phyloP scores from a whole-genome alignment of 2,113 vertebrate species.

The Notarius quadriscutis region DNA sequence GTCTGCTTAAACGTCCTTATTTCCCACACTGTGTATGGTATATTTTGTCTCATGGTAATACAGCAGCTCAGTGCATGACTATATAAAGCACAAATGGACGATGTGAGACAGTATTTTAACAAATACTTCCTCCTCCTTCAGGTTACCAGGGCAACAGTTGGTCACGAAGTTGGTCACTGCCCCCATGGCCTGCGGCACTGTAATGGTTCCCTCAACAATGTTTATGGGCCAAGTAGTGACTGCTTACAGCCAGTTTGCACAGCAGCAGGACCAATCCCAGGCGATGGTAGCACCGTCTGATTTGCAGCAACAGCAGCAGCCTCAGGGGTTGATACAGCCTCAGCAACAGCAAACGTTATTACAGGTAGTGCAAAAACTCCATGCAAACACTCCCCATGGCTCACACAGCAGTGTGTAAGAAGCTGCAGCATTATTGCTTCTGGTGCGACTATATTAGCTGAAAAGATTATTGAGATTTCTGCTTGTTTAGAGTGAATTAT shows the following conservation, averaged over 20 bases:
- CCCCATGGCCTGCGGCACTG: conserved; percentile 88
- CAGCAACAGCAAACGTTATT: conserved; percentile 77
- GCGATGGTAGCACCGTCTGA: conserved; percentile 70
- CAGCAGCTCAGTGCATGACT: neutral
- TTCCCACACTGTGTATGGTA: too few relatives aligned
- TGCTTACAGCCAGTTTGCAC: conserved; percentile 78
- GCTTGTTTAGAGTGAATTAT: neutral
- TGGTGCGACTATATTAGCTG: neutral
- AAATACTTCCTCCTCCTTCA: conserved; percentile 57
- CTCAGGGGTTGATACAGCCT: conserved; percentile 74
- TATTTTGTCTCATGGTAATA: neutral
- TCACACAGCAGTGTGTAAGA: neutral
- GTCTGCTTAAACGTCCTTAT: too few relatives aligned
- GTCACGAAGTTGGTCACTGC: conserved; percentile 94
- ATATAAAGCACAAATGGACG: neutral
- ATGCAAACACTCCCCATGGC: neutral
- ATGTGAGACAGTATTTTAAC: neutral
- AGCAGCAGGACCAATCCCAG: conserved; percentile 85
- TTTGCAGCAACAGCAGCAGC: conserved; percentile 64
- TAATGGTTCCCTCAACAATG: conserved; percentile 98
- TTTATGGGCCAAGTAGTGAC: conserved; percentile 98
- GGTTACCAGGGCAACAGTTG: conserved; percentile 92
- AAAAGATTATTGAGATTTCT: neutral
- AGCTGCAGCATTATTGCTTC: neutral
- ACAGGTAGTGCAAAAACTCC: conserved; percentile 61